Conservation (phyloP, 2,797 vertebrate species). For the Epinephelus malabaricus region DNA sequence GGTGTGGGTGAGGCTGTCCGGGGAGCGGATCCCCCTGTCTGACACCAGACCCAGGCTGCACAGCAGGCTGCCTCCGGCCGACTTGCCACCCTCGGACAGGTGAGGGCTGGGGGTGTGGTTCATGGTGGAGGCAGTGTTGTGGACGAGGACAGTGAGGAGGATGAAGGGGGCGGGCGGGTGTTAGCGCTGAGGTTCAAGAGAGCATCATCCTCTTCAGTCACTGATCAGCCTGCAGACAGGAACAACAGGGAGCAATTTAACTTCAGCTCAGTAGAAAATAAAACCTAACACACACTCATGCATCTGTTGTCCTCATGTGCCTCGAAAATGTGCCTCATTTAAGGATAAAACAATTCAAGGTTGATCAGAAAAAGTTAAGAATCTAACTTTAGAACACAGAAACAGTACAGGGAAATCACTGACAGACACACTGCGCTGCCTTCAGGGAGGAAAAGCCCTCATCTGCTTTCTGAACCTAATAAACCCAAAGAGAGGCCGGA, state of each 20-base stretch:
- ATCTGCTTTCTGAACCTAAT: neutral
- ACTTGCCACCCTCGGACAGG: slow-evolving; percentile 89
- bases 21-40: slow-evolving; percentile 87
- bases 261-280: neutral
- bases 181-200: slow-evolving; percentile 44
- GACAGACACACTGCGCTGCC: neutral
- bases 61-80: slow-evolving; percentile 84
- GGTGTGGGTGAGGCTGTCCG: slow-evolving; percentile 88
- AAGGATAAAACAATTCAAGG: neutral
- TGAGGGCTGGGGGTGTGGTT: slow-evolving; percentile 92
- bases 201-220: slow-evolving; percentile 43
- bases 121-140: slow-evolving; percentile 80
- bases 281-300: no score
- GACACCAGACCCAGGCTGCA: slow-evolving; percentile 90
- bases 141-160: neutral
- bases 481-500: slow-evolving; percentile 2
- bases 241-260: slow-evolving; percentile 14
- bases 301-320: neutral
- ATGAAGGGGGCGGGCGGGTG: neutral
- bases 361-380: neutral
- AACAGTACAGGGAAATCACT: slow-evolving; percentile 4
- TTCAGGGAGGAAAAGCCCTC: slow-evolving; percentile 4
- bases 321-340: neutral
- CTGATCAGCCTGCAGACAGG: slow-evolving; percentile 59
- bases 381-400: slow-evolving; percentile 7